These are phyloP conservation scores for Lydus trimaculatus DNA, from an alignment of 2,888 invertebrate species.

Conservation along the genomic window DNA sequence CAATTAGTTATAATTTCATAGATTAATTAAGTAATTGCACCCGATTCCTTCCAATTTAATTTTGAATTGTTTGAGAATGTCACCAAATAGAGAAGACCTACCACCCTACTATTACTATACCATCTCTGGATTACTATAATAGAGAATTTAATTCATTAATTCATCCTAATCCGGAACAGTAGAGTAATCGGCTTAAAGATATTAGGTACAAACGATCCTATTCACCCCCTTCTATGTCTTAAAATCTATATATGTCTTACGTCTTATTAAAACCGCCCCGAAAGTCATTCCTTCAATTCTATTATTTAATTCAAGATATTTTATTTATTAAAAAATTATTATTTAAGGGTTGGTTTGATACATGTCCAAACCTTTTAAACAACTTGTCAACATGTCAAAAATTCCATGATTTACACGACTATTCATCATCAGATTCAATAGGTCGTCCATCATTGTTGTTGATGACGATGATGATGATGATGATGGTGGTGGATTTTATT, in stretches of 20 bases:
- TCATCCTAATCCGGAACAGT: slow-evolving; percentile 33
- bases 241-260: slow-evolving; percentile 27
- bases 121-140: slow-evolving; percentile 34
- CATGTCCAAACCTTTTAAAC: slow-evolving; percentile 41
- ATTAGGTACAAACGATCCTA: slow-evolving; percentile 38
- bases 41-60: neutral
- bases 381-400: slow-evolving; percentile 44
- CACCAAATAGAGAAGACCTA: slow-evolving; percentile 1
- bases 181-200: slow-evolving; percentile 38
- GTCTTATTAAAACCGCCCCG: slow-evolving; percentile 17
- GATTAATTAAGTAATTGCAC: neutral
- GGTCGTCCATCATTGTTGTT: slow-evolving; percentile 46
- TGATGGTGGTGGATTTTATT: neutral
- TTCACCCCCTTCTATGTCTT: slow-evolving; percentile 19
- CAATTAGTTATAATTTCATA: no score
- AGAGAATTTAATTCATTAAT: slow-evolving; percentile 37
- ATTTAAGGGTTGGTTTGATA: slow-evolving; percentile 28
- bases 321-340: neutral
- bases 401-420: slow-evolving; percentile 46
- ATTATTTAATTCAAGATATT: slow-evolving; percentile 11
- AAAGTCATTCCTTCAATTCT: slow-evolving; percentile 33
- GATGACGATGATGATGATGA: neutral
- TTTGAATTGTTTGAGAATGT: neutral
- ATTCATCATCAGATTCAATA: slow-evolving; percentile 49
- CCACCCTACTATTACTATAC: no score